phyloP scores from a whole-genome alignment of 2,888 invertebrate species.

The Agonopterix heracliana region DNA sequence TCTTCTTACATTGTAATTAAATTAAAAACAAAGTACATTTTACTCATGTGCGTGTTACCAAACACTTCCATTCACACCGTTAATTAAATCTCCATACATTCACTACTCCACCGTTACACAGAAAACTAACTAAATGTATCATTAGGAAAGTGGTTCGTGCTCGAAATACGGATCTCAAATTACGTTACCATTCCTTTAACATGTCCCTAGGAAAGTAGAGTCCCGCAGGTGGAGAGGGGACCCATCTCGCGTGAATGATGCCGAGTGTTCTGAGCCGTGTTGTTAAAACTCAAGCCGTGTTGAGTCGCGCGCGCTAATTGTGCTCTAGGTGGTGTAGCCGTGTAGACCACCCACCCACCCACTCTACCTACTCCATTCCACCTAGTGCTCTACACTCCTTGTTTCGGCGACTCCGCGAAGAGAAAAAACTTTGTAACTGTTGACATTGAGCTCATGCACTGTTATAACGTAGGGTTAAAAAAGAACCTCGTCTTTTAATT shows the following conservation, averaged over 20 bases:
- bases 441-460: conserved; percentile 58
- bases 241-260: conserved; percentile 62
- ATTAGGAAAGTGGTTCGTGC: conserved; percentile 10
- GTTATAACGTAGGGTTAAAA: conserved; percentile 21
- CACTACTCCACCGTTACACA: conserved; percentile 2
- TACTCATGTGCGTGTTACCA: too few species aligned
- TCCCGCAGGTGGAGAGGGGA: conserved; percentile 5
- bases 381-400: conserved; percentile 56
- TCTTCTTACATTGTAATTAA: too few species aligned
- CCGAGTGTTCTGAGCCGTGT: conserved; percentile 60
- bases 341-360: conserved; percentile 12
- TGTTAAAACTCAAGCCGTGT: conserved; percentile 74
- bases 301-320: conserved; percentile 73
- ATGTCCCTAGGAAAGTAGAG: conserved; percentile 39
- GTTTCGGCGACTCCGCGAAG: conserved; percentile 31
- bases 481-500: conserved; percentile 27
- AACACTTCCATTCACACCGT: too few species aligned
- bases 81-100: conserved; percentile 7
- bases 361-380: conserved; percentile 6
- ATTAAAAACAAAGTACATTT: too few species aligned
- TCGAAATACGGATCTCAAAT: conserved; percentile 17
- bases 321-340: conserved; percentile 35
- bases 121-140: conserved; percentile 8
- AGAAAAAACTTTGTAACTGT: conserved; percentile 53
- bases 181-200: conserved; percentile 38